Evolutionary conservation across 1,140 invertebrate genomes (phyloP).

Genomic region (Aphaenogaster floridana): DNA sequence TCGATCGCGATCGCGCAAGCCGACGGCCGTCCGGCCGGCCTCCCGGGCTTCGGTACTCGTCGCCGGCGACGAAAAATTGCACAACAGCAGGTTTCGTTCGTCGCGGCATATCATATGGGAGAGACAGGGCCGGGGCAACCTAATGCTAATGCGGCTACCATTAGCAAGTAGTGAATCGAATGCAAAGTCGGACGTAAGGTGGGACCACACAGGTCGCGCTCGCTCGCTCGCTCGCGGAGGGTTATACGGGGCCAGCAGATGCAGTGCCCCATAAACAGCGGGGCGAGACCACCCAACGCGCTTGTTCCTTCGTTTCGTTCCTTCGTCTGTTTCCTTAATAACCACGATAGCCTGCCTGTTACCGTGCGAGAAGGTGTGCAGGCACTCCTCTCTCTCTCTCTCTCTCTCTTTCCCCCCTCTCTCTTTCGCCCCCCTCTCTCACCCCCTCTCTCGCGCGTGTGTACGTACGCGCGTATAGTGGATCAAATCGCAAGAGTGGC

Average conservation of each 20-base stretch:
- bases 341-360: conserved; percentile 78
- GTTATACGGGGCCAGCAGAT: conserved; percentile 82
- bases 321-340: conserved; percentile 85
- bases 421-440: not conserved
- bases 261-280: conserved; percentile 86
- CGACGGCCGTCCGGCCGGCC: not conserved
- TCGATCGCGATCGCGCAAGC: conserved; percentile 44
- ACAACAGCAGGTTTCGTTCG: conserved; percentile 60
- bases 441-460: not conserved
- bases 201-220: conserved; percentile 82
- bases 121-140: conserved; percentile 54
- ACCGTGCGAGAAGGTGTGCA: conserved; percentile 67
- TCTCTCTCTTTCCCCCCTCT: not conserved
- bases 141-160: conserved; percentile 83
- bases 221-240: conserved; percentile 67
- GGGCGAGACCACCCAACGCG: conserved; percentile 85
- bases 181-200: conserved; percentile 84
- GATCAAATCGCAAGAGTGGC: conserved; percentile 56
- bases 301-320: conserved; percentile 78
- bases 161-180: conserved; percentile 86
- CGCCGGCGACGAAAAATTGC: conserved; percentile 69
- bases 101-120: conserved; percentile 53
- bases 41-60: conserved; percentile 25
- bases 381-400: conserved; percentile 9
- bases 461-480: conserved; percentile 20